Evolutionary conservation across 2,797 vertebrate species (phyloP), one percentile per base, ranked within the genome.

Genomic region (Holocentrus rufus): DNA sequence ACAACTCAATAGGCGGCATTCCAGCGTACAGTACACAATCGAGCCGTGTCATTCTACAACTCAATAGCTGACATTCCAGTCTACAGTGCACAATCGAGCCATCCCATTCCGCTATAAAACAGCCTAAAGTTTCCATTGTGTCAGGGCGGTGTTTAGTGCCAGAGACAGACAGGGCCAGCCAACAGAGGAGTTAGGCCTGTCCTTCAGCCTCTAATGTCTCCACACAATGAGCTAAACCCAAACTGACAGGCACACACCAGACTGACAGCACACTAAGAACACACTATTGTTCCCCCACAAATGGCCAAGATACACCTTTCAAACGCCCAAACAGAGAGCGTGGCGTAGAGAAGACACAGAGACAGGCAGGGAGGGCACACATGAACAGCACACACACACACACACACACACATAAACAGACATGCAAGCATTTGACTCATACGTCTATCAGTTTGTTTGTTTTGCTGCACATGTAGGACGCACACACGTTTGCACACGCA

Each of bases 111-210:
- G 25, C 73, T 52, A 42, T 80, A 57, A 79, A 83, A 63, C 36
- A 64, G 80, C 75, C 76, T 82, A 72, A 82, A 80, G 82, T 85
- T 81, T 85, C 74, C 73, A 82, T 85, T 89, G 83, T 89, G 71
- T 74, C 71, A 63, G 69, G 53, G 69, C 80, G 36, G 78, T 81
- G 85, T 79, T 79, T 84, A 81, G 65, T 53, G 76, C 71, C 67
- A 59, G 67, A 88, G 76, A 86, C 78, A 79, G 76, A 82, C 80
- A 81, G 70, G 80, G 68, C 66, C 79, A 64, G 88, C 87, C 91
- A 90, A 85, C 74, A 90, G 84, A 89, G 87, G 87, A 88, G 88
- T 91, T 90, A 88, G 83, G 81, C 77, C 88, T 85, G 89, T 87
- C 90, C 83, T 69, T 93, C 90, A 88, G 84, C 72, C 65, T 25